Evolutionary conservation across 2,797 vertebrate genomes (phyloP).

Genomic region (Coilia nasus): DNA sequence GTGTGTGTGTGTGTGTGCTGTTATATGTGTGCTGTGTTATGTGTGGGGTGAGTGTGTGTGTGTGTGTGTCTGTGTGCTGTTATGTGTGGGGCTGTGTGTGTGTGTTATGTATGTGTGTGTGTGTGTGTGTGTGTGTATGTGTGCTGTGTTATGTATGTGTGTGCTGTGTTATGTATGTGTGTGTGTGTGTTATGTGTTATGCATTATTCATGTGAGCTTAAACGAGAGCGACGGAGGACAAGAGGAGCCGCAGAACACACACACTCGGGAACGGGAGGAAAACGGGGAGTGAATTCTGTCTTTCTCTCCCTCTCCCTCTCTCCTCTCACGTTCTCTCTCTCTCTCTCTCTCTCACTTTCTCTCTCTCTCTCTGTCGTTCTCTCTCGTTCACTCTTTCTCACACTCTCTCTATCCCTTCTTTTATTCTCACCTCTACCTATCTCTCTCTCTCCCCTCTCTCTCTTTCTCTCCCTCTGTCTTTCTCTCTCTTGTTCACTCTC

Average conservation of each 20-base stretch:
- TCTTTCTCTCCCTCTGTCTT: no score
- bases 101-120: background rate
- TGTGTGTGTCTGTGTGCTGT: no score
- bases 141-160: no score
- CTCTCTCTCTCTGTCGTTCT: no score
- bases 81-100: no score
- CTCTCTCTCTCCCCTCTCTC: background rate
- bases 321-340: background rate
- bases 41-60: slow-evolving; percentile 9
- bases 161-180: background rate
- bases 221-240: slow-evolving; percentile 26
- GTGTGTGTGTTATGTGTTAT: slow-evolving; percentile 41
- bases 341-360: background rate
- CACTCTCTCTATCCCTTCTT: no score
- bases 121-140: no score
- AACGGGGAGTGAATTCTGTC: background rate
- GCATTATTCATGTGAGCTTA: slow-evolving; percentile 41
- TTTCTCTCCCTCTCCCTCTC: background rate
- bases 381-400: no score
- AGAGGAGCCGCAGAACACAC: slow-evolving; percentile 10
- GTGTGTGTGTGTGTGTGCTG: background rate
- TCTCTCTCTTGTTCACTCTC: background rate
- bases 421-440: background rate
- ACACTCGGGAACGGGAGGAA: background rate
- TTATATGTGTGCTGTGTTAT: slow-evolving; percentile 14